Evolutionary conservation across 1,140 invertebrate species (phyloP), one percentile per base, ranked within the genome.

Genomic region (Hyphantria cunea): DNA sequence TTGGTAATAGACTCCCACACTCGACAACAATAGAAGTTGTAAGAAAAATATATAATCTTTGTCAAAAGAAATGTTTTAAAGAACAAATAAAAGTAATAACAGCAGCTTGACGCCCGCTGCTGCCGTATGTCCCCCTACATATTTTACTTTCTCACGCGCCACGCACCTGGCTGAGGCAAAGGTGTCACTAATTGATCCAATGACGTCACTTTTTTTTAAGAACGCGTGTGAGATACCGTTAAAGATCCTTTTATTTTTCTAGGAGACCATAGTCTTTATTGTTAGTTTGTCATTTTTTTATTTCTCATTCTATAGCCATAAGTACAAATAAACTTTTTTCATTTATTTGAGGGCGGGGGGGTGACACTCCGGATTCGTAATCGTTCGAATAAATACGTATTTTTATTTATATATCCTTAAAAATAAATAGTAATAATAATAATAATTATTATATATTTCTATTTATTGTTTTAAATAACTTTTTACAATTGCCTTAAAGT

Each of bases 121-220:
- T 13, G 5, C 41, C 41, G 41, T 44, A n/a, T 44, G 41, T 44
- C 41, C 41, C 41, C 37, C 41, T n/a, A 44, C 41, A 44, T 44
- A 25, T 25, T n/a, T 9, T 12, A 44, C 41, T 44, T 44, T 44
- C 41, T 44, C 42, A 39, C 53, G 14, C 13, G 37, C 8, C 50
- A 6, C 50, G 50, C 50, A 53, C 33, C 50, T 53, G 48, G 48
- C 47, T 15, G 17, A 49, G 14, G 37, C 41, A 44, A 44, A 44
- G 41, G 41, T 44, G 41, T 44, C n/a, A n/a, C 41, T 44, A 44
- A 44, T 44, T 44, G 41, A 44, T 9, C 41, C 41, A 3, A 44
- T 9, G n/a, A 44, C 41, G 41, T 12, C 6, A n/a, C 41, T 44
- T 44, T 44, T 44, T n/a, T 44, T 7, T 37, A 10, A 2, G n/a